Base-by-base conservation (phyloP, 2,113 vertebrate genomes). In the Empidonax alnorum region DNA sequence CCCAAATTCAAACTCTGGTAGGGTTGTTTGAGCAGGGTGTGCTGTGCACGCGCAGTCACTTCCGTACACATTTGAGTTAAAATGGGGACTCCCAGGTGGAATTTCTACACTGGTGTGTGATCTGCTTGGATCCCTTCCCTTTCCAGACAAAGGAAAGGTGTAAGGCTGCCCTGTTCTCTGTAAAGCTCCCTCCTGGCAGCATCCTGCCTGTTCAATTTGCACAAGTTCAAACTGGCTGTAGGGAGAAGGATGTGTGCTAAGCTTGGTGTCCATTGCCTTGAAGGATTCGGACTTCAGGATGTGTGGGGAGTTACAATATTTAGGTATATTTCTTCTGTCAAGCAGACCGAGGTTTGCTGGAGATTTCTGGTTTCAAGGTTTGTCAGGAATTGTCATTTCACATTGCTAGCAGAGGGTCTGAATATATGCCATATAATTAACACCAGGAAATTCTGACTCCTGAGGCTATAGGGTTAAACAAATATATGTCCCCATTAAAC, bases 401-500 rank as follows among this genome's bases (percentile, higher is more conserved):
- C 5, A 0, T 68, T 79, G 41, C 81, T 53, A 66, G 58, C 23
- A 46, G 33, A 49, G 58, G 39, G 37, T 68, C 86, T 93, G 80
- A 62, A 19, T 89, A 72, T 84, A 61, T 46, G 31, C 87, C 8
- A 10, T 67, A 79, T 93, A 94, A 96, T 96, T 96, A 95, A 93
- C 89, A 91, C 90, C 91, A 93, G 91, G 82, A 96, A 96, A 96
- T 87, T 91, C 87, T 95, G 82, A 83, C 81, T 97, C 89, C 94
- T 83, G 87, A 96, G 89, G 95, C 94, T 90, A 71, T 67, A 94
- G 91, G 96, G 96, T 96, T 96, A 96, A 96, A 90, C 87, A 93
- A 95, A 94, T 96, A 89, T 82, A 94, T 87, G 84, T 96, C 87
- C 82, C 87, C 87, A 96, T 96, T 97, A 96, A 93, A 96, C 95